phyloP scores from a whole-genome alignment of 1,140 invertebrate species.

The Trinorchestia longiramus region DNA sequence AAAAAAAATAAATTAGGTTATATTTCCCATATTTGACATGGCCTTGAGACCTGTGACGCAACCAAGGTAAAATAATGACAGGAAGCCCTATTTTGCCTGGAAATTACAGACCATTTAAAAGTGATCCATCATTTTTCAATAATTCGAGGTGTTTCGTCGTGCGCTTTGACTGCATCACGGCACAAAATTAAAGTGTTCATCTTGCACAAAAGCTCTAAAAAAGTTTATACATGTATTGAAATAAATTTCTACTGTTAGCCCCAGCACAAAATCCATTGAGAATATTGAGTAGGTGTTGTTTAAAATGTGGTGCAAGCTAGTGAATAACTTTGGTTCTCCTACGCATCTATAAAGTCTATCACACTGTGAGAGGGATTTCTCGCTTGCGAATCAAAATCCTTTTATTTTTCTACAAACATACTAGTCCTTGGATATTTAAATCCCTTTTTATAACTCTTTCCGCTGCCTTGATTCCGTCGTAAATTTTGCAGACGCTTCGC shows the following conservation, averaged over 20 bases:
- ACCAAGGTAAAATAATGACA: neutral
- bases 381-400: neutral
- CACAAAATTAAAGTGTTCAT: neutral
- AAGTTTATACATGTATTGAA: neutral
- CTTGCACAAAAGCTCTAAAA: neutral
- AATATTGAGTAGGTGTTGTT: neutral
- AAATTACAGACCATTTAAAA: neutral
- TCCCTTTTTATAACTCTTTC: neutral
- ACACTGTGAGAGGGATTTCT: neutral
- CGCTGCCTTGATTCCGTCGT: neutral
- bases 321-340: neutral
- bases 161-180: neutral
- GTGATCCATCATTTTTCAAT: neutral
- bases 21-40: neutral
- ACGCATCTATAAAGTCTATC: neutral
- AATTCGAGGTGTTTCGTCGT: neutral
- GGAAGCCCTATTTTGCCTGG: neutral
- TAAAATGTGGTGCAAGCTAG: neutral
- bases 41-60: neutral
- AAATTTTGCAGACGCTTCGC: neutral
- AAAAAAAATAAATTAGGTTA: neutral
- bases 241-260: neutral
- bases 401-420: neutral
- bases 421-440: neutral
- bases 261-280: neutral